These are phyloP conservation scores for Epizoanthus rinbou DNA, from an alignment of 92 coral and sea anemone genomes.

Conservation along the genomic window DNA sequence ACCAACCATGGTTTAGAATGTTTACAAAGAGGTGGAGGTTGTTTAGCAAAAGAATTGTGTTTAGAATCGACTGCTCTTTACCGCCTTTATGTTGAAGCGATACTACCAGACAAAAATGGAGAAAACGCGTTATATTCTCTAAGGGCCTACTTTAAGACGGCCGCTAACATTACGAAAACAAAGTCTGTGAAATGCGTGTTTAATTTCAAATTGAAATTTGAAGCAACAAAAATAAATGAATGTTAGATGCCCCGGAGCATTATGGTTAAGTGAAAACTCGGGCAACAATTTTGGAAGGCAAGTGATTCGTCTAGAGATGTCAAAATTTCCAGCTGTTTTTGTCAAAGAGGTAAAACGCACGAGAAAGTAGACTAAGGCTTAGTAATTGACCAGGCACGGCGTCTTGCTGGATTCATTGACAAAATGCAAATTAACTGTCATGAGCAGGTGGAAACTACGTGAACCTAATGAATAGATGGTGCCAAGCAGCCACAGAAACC, in stretches of 20 bases:
- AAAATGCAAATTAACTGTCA: constrained; percentile 39
- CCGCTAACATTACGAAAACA: not conserved
- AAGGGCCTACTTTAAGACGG: not conserved
- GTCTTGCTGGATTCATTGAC: constrained; percentile 20
- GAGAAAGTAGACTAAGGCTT: not conserved
- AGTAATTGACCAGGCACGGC: constrained; percentile 12
- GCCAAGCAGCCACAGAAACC: constrained; percentile 36
- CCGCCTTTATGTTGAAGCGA: not conserved
- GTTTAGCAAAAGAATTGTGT: not conserved
- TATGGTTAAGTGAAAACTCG: not conserved
- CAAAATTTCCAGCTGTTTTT: constrained; percentile 26
- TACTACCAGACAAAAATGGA: constrained; percentile 6
- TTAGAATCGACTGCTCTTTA: constrained; percentile 6
- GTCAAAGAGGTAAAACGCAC: not conserved
- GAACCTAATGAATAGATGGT: constrained; percentile 18
- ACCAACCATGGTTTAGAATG: not conserved
- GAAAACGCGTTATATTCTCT: not conserved
- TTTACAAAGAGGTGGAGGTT: not conserved
- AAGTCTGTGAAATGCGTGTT: not conserved
- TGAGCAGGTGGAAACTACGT: constrained; percentile 33
- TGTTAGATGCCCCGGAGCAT: constrained; percentile 1
- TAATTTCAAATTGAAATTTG: constrained; percentile 29
- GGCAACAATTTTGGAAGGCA: not conserved
- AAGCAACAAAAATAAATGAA: not conserved
- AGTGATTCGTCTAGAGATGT: not conserved